Conservation (phyloP, 2,797 vertebrate species). For the Philypnodon macrostomus region DNA sequence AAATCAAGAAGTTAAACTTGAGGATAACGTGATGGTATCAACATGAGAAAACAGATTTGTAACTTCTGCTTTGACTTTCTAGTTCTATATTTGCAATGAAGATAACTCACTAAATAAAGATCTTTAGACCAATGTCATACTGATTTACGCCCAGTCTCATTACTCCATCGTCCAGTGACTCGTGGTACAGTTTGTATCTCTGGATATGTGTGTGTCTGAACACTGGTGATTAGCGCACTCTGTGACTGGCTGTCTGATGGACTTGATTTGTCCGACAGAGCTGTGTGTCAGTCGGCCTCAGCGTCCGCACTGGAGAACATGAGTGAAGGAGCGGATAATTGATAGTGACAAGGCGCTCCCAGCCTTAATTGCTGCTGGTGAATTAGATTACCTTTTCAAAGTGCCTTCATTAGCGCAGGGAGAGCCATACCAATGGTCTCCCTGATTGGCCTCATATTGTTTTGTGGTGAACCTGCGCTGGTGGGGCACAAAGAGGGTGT, state of each 20-base stretch:
- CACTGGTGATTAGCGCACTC: conserved; percentile 73
- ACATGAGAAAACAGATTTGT: too few species aligned
- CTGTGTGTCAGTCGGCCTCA: conserved; percentile 65
- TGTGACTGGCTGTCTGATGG: conserved; percentile 66
- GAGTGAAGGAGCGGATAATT: conserved; percentile 80
- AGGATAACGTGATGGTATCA: too few species aligned
- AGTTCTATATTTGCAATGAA: too few species aligned
- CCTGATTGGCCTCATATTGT: conserved; percentile 79
- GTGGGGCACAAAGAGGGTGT: conserved; percentile 41
- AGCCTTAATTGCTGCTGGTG: conserved; percentile 80
- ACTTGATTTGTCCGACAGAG: conserved; percentile 72
- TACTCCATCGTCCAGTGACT: conserved; percentile 38
- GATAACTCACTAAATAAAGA: conserved; percentile 4
- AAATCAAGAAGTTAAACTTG: too few species aligned
- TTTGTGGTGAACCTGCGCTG: conserved; percentile 67
- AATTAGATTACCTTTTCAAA: conserved; percentile 83
- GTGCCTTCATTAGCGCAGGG: conserved; percentile 77
- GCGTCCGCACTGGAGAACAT: conserved; percentile 67
- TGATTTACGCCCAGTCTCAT: conserved; percentile 28
- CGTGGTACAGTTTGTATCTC: conserved; percentile 37
- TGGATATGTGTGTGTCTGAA: conserved; percentile 37
- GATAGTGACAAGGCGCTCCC: conserved; percentile 78
- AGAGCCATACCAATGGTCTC: conserved; percentile 72
- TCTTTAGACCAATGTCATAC: conserved; percentile 22
- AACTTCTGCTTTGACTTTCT: background rate